These are phyloP conservation scores for Gnathonemus echidnorhynchus DNA, from an alignment of 2,113 vertebrate species.

Conservation along the genomic window DNA sequence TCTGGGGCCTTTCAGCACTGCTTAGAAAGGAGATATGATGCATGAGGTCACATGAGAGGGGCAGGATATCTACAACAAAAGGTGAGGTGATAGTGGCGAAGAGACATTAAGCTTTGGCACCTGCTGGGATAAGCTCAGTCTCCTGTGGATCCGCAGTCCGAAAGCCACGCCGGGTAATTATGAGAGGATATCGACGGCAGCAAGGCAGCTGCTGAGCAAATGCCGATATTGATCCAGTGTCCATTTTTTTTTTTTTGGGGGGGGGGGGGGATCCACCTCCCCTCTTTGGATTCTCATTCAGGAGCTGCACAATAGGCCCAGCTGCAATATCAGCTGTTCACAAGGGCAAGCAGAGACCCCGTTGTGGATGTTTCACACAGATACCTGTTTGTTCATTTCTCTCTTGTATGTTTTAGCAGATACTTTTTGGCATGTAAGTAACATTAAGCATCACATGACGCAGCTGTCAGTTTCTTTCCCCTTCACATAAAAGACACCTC, in stretches of 20 bases:
- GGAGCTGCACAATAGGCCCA: slow-evolving; percentile 35
- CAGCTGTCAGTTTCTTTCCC: neutral
- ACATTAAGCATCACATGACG: neutral
- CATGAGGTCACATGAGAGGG: neutral
- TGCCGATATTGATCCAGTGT: slow-evolving; percentile 60
- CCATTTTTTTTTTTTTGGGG: slow-evolving; percentile 29
- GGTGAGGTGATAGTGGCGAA: neutral
- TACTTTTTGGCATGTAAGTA: neutral
- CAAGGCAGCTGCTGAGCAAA: slow-evolving; percentile 58
- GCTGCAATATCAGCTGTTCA: slow-evolving; percentile 38
- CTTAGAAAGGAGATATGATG: neutral
- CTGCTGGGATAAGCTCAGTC: slow-evolving; percentile 6
- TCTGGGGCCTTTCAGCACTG: neutral
- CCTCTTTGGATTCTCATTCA: slow-evolving; percentile 42
- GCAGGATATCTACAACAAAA: neutral
- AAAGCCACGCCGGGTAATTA: slow-evolving; percentile 42
- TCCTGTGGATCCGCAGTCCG: slow-evolving; percentile 26
- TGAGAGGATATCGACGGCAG: slow-evolving; percentile 44
- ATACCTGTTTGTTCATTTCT: neutral
- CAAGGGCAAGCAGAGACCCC: slow-evolving; percentile 10
- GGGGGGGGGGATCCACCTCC: slow-evolving; percentile 28
- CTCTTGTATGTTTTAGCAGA: neutral
- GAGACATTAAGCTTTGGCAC: slow-evolving; percentile 22
- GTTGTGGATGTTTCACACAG: neutral
- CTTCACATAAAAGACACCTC: neutral